Base-by-base conservation (phyloP, 2,888 invertebrate species). In the Calephelis perditalis region DNA sequence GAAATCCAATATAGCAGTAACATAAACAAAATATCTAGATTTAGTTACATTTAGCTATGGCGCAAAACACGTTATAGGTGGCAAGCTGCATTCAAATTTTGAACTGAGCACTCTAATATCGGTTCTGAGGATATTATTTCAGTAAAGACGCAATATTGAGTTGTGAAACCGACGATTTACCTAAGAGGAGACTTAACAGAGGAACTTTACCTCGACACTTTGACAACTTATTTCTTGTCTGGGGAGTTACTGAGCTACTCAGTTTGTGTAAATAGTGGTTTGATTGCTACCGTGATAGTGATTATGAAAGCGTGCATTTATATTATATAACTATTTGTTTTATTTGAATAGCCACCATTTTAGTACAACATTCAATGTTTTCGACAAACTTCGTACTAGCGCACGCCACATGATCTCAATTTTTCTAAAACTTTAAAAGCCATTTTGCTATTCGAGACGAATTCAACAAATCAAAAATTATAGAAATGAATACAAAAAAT, bases 151-250 rank as follows among this genome's bases (percentile, higher is more conserved):
- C 79, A 79, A 85, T 87, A 89, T 89, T 86, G 83, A 89, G 86
- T 84, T 86, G 84, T 80, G 84, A 84, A 86, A 86, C 86, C 84
- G 74, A 82, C 83, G 84, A 84, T 89, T 86, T 87, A 86, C 86
- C 83, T 87, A 84, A 82, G 81, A 81, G 82, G 75, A 84, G 84
- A 78, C 78, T 83, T 84, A 83, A 82, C 84, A 73, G 85, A 82
- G 75, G 75, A 89, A 89, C 86, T 88, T 88, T 77, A 78, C 76
- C 82, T 77, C 75, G 86, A 86, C 86, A 86, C 86, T 89, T 87
- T 86, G 88, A 87, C 87, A 89, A 88, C 88, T 89, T 87, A 88
- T 88, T 89, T 88, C 89, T 87, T 86, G 88, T 86, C 81, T 81
- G 71, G 73, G 72, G 79, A 82, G 81, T 85, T 82, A 72, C 79